Percentiles rank a stretch among this genome's conserved stretches.
These are phyloP conservation scores for Alectura lathami DNA, from an alignment of 2,113 vertebrate species.

Conservation along the genomic window DNA sequence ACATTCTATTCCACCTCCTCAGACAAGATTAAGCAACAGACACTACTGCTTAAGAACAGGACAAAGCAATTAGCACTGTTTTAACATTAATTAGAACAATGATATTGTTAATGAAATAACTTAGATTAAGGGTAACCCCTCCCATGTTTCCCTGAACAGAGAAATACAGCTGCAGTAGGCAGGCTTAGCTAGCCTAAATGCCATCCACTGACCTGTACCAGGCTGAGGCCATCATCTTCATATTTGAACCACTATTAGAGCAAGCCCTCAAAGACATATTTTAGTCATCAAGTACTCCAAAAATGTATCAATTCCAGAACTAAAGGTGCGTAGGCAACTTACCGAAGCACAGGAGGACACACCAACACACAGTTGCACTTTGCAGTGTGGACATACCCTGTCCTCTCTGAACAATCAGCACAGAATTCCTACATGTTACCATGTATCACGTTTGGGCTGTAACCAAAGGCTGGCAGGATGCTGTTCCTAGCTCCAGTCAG, in stretches of 20 bases:
- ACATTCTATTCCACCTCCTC: background rate
- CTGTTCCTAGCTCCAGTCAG: background rate
- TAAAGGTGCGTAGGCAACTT: background rate
- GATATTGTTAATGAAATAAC: background rate
- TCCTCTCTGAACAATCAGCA: background rate
- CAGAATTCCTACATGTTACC: background rate
- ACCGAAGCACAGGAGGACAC: background rate
- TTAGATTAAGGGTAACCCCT: background rate
- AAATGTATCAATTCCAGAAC: background rate
- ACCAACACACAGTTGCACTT: background rate
- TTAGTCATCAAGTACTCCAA: background rate
- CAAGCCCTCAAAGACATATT: fast-evolving
- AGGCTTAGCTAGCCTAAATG: background rate
- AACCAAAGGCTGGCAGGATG: background rate
- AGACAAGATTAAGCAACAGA: background rate
- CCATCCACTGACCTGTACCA: background rate
- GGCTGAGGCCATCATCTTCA: background rate
- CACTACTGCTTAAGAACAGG: background rate
- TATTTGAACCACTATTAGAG: background rate
- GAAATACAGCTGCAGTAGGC: background rate
- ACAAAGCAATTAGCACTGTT: background rate
- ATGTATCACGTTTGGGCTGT: background rate
- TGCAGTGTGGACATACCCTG: background rate
- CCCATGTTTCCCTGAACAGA: background rate
- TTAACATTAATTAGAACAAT: background rate